A percentile compares a stretch with the other conserved stretches of the same genome.
Conservation (phyloP, 2,113 vertebrate species). For the Xenopus laevis region DNA sequence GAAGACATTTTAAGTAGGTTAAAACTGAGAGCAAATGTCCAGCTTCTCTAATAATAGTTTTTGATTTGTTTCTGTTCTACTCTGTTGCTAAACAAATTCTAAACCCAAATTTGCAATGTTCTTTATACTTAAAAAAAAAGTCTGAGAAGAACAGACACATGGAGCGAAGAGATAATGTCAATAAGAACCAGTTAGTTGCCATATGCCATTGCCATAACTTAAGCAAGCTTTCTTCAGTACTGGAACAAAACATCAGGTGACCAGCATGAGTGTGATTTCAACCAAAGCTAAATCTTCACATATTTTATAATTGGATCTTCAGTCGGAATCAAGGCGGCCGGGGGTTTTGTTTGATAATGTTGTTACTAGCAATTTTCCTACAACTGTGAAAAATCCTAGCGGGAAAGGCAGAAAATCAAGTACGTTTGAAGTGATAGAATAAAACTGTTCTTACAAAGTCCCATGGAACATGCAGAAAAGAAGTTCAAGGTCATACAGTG, state of each 20-base stretch:
- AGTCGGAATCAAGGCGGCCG: background rate
- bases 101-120: background rate
- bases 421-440: constrained; percentile 2
- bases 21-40: too few relatives aligned
- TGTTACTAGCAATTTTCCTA: background rate
- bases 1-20: too few relatives aligned
- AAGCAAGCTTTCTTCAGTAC: background rate
- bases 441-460: too few relatives aligned
- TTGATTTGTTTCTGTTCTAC: too few relatives aligned
- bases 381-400: background rate
- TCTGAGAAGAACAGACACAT: background rate
- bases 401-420: background rate
- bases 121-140: background rate
- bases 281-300: background rate
- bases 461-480: too few relatives aligned
- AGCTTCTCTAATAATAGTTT: too few relatives aligned
- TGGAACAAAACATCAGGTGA: constrained; percentile 2
- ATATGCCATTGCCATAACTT: background rate
- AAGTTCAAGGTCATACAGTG: too few relatives aligned
- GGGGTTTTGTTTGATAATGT: background rate
- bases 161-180: background rate
- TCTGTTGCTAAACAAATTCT: too few relatives aligned
- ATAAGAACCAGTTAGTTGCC: background rate
- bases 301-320: background rate
- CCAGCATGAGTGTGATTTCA: background rate